These are phyloP conservation scores for Petrocephalus sullivani DNA, from an alignment of 2,797 vertebrate species.

Conservation along the genomic window DNA sequence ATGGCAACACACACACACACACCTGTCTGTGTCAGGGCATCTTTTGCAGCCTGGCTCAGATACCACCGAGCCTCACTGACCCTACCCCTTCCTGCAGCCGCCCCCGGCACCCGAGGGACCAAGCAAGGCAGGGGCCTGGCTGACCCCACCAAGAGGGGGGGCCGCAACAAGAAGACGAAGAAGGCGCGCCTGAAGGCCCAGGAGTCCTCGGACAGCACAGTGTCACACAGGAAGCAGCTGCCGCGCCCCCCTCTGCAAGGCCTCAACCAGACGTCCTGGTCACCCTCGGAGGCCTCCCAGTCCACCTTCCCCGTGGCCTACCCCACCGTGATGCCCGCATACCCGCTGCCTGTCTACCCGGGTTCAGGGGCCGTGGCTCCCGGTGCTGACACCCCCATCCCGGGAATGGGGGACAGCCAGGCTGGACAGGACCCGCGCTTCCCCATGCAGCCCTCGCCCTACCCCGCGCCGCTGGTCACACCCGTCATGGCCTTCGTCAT, in stretches of 20 bases:
- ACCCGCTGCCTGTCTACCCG: conserved; percentile 71
- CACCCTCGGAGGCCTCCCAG: conserved; percentile 75
- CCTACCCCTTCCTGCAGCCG: conserved; percentile 27
- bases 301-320: conserved; percentile 75
- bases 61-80: neutral
- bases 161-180: conserved; percentile 78
- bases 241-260: conserved; percentile 70
- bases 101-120: conserved; percentile 49
- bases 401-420: conserved; percentile 57
- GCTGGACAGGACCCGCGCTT: conserved; percentile 54
- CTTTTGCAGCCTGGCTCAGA: neutral
- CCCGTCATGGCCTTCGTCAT: conserved; percentile 79
- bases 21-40: neutral
- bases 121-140: conserved; percentile 55
- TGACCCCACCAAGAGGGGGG: conserved; percentile 67
- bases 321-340: conserved; percentile 70
- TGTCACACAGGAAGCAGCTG: conserved; percentile 63
- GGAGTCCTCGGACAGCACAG: conserved; percentile 77
- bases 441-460: conserved; percentile 53
- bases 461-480: conserved; percentile 69
- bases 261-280: conserved; percentile 83
- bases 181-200: conserved; percentile 73
- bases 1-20: neutral
- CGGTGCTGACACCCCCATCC: conserved; percentile 49
- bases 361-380: conserved; percentile 51